Base-by-base conservation (phyloP, 2,888 invertebrate species). In the Plebejus melissa region DNA sequence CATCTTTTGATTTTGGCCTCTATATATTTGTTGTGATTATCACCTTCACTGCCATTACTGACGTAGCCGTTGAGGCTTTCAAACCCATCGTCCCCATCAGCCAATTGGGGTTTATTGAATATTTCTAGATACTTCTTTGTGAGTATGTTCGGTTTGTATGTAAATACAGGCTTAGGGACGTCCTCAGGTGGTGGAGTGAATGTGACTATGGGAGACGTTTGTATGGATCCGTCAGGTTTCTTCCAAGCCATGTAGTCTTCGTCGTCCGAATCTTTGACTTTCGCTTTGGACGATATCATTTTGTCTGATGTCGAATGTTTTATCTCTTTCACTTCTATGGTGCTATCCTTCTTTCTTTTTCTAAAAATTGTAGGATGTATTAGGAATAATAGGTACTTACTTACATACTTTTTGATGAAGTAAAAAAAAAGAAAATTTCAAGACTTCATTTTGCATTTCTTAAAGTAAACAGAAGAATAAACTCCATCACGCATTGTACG, bases 1-100 rank as follows among this genome's bases (percentile, higher is more conserved):
- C 69, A 70, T 50, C 58, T 54, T 72, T 75, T 76, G 16, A 36
- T 60, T 74, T 75, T 77, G 75, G 78, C 60, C 69, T 80, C 78
- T n/a, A 78, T 75, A 50, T 82, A 81, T 82, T 84, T 85, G 2
- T 79, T 79, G 78, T 81, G 83, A 74, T 83, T 88, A 60, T 93
- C 93, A 69, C 83, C 88, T 78, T 94, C 92, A 80, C 96, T 96
- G 75, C 95, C 95, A 82, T 96, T 95, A 0, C 97, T 97, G 79
- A 96, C 96, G 84, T 97, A 97, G 11, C 97, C 97, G 82, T 97
- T 97, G 9, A 97, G 94, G 86, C 97, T 97, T 90, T 97, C 97
- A 83, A 97, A 97, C 16, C 97, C 97, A 84, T 97, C 97, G 83
- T 97, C 97, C 84, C 97, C 94, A 77, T 94, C 94, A 46, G 90